A percentile compares a stretch with the other conserved stretches of the same genome.
These are phyloP conservation scores for Entomobrya multifasciata DNA, from an alignment of 2,888 invertebrate genomes.

Conservation along the genomic window DNA sequence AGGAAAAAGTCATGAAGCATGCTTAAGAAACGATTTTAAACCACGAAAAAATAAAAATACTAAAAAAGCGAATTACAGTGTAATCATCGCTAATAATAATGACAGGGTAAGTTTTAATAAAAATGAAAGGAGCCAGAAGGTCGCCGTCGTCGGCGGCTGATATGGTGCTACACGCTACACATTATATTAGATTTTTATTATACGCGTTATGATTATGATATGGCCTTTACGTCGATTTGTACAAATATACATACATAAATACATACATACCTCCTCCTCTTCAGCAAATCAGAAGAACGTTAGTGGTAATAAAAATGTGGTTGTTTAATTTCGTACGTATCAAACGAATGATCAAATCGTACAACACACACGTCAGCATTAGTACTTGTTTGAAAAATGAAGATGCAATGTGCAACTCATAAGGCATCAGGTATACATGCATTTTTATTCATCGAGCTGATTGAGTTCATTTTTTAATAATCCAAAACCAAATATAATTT, in stretches of 20 bases:
- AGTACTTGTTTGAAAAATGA: too few species aligned
- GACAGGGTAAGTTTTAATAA: slow-evolving; percentile 72
- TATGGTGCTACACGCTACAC: slow-evolving; percentile 26
- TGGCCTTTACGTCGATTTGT: too few species aligned
- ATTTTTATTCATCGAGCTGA: background rate
- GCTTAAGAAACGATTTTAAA: slow-evolving; percentile 19
- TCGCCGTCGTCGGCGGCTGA: slow-evolving; percentile 66
- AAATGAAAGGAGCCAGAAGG: slow-evolving; percentile 73
- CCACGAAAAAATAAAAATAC: slow-evolving; percentile 61
- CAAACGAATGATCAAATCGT: slow-evolving; percentile 36
- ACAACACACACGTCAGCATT: too few species aligned
- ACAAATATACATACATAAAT: slow-evolving; percentile 1
- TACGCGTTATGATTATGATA: slow-evolving; percentile 21
- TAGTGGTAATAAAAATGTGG: slow-evolving; percentile 25
- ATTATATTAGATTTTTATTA: slow-evolving; percentile 18
- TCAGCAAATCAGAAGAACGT: slow-evolving; percentile 39
- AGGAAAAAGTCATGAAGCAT: background rate
- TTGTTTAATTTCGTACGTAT: slow-evolving; percentile 51
- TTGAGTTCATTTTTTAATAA: too few species aligned
- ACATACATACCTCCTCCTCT: slow-evolving; percentile 4
- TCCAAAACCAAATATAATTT: too few species aligned
- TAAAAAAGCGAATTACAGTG: slow-evolving; percentile 57
- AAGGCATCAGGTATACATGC: too few species aligned
- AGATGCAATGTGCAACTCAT: background rate
- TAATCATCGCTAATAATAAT: slow-evolving; percentile 73